Evolutionary conservation across 2,888 invertebrate species (phyloP), one percentile per base, ranked within the genome.

Genomic region (Clepsis dumicolana): DNA sequence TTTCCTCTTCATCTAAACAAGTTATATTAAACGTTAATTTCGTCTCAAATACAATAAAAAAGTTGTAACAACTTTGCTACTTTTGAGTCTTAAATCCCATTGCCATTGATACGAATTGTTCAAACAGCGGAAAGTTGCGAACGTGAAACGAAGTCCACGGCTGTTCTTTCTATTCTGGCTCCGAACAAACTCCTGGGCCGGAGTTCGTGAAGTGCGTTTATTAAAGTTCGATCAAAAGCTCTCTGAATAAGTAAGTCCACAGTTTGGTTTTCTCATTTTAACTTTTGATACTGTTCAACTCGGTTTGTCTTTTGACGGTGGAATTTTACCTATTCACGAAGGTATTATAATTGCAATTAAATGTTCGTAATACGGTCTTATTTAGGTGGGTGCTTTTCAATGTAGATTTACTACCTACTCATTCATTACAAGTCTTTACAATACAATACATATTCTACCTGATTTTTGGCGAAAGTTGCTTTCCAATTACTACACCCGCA

Each of bases 191-290:
- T 57, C 48, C 21, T 48, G 27, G n/a, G n/a, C n/a, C n/a, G n/a
- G 35, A 41, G 48, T 48, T 21, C 48, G 60, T 21, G 44, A 63
- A 68, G 67, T 68, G 63, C 63, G 67, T 68, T 63, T 68, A 68
- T 68, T 68, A 63, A 63, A 68, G 63, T 68, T 63, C 63, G 57
- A 68, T 68, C 67, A 68, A 68, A 63, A 63, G 67, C 67, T 48
- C 57, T 65, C 67, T 50, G 67, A 63, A 63, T 68, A 68, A 68
- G 63, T 68, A 63, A 56, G 57, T 59, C 63, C 63, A 2, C 63
- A 63, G 67, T 68, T 62, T 67, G 62, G 67, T 67, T 67, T 65
- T 67, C 67, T 67, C 67, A 68, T 68, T 67, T 67, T 48, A 67
- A 68, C 63, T 68, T 63, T 60, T 63, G 67, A 63, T 35, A 57